Evolutionary conservation across 30 jellyfish, hydroid and myxozoan species (phyloP), one percentile per base, ranked within the genome.

Genomic region (Pseudorhiza aurosa): DNA sequence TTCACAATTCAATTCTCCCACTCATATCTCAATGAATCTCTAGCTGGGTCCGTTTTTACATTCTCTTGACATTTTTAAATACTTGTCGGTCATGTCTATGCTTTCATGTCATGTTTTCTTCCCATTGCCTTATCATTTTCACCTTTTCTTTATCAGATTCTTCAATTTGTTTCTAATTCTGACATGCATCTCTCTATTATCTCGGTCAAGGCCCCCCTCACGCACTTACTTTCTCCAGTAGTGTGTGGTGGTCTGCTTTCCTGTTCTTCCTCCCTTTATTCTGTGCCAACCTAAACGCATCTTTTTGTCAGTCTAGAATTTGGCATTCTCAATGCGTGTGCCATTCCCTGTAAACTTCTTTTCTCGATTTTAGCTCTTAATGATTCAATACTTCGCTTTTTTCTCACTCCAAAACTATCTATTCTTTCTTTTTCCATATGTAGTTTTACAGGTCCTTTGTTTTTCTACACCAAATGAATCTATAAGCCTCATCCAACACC

Each of bases 401-500:
- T 46, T 14, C 60, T 46, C 5, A 46, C 19, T 46, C 12, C 12
- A 46, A 46, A 46, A 24, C 15, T 46, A 46, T 46, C 19, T 27
- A 46, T 27, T 46, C 19, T 46, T 46, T 46, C 60, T 46, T 24
- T 46, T 46, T 46, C 60, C 60, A 46, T 46, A 24, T 46, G 60
- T 14, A 46, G 15, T 46, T 14, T 46, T 46, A 46, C 19, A 12
- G 60, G 60, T 46, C 60, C 19, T 6, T 46, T 46, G 60, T 46
- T 46, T 4, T 46, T 46, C 60, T 46, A 4, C 5, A 46, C 60
- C 60, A 46, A 2, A 46, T 46, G 19, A 12, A 14, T 46, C 60
- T 46, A 46, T 46, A 46, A 46, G 60, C 60, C 19, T 46, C 60
- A 46, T 46, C 60, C 60, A 46, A n/a, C n/a, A n/a, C n/a, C n/a